Percentiles rank a stretch among this genome's conserved stretches.
These are phyloP conservation scores for Alethe castanea DNA, from an alignment of 2,113 vertebrate species.

Conservation along the genomic window DNA sequence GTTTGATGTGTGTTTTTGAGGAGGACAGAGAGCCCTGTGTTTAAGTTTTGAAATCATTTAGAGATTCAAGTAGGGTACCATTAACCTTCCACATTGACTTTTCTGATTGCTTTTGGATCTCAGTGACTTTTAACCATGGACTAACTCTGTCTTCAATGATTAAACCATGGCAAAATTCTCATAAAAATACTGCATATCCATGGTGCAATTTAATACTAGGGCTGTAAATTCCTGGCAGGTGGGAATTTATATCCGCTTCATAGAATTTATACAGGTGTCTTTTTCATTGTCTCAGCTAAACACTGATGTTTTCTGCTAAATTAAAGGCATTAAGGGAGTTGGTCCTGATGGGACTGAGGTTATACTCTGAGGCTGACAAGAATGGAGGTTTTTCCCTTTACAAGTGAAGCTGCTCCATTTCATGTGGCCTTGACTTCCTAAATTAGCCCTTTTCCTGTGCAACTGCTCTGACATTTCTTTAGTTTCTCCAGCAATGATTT, in stretches of 20 bases:
- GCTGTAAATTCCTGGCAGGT: background rate
- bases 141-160: background rate
- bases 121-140: background rate
- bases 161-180: background rate
- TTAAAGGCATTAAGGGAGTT: background rate
- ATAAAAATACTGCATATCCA: background rate
- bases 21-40: background rate
- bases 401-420: background rate
- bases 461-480: background rate
- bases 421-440: background rate
- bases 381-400: background rate
- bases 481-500: background rate
- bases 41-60: constrained; percentile 6
- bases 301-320: background rate
- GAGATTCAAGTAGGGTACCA: background rate
- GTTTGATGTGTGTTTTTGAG: constrained; percentile 35
- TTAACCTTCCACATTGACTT: background rate
- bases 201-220: background rate
- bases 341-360: background rate
- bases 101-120: background rate
- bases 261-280: background rate
- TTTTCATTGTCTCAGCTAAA: background rate
- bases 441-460: background rate
- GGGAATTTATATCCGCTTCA: background rate
- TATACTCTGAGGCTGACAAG: background rate